These are phyloP conservation scores for Chrysolina americana DNA, from an alignment of 2,888 invertebrate genomes.

Conservation along the genomic window DNA sequence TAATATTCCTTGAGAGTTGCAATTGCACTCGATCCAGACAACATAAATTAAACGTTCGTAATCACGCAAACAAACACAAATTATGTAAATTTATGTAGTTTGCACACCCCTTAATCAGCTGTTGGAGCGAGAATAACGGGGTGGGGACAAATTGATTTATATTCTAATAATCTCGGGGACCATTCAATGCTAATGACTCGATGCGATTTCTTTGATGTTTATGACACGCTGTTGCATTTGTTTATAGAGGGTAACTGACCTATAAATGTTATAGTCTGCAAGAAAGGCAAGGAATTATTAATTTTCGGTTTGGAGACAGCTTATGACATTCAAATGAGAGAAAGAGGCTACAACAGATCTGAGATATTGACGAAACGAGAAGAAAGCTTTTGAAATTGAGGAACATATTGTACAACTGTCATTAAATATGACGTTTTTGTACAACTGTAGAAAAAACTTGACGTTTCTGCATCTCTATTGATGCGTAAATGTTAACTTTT, in stretches of 20 bases:
- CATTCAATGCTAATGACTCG: slow-evolving; percentile 36
- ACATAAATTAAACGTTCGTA: neutral
- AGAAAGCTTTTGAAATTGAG: too few species aligned
- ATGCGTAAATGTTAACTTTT: too few species aligned
- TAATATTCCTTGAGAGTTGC: slow-evolving; percentile 6
- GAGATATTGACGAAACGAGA: too few species aligned
- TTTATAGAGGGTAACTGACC: slow-evolving; percentile 24
- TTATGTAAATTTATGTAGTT: slow-evolving; percentile 38
- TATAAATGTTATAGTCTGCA: slow-evolving; percentile 5
- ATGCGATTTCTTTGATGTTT: slow-evolving; percentile 21
- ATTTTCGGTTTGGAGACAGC: too few species aligned
- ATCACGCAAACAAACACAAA: slow-evolving; percentile 22
- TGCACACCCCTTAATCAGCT: slow-evolving; percentile 44
- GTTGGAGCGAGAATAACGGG: slow-evolving; percentile 17
- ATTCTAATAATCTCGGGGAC: slow-evolving; percentile 25
- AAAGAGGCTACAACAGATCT: too few species aligned
- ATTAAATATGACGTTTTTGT: too few species aligned
- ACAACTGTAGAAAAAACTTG: too few species aligned
- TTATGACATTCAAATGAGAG: too few species aligned
- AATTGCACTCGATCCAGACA: slow-evolving; percentile 2
- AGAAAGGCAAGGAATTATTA: neutral
- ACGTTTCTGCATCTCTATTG: too few species aligned
- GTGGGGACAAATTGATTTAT: slow-evolving; percentile 40
- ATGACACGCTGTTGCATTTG: slow-evolving; percentile 16
- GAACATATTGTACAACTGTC: too few species aligned